Evolutionary conservation across 2,888 invertebrate species (phyloP).

Genomic region (Yponomeuta plumbellus): DNA sequence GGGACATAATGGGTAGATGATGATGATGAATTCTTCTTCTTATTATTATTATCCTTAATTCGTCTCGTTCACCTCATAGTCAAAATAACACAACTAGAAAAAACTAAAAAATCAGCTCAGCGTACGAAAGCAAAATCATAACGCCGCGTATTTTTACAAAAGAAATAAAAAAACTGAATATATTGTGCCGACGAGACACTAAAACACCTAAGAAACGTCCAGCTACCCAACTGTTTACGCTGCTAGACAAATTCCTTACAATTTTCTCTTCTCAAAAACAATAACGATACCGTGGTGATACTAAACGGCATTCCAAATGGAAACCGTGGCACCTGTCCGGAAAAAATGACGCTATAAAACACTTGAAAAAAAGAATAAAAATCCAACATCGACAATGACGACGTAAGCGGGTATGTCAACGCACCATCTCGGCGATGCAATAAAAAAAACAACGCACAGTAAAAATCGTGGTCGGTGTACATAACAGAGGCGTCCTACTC

Average conservation of each 20-base stretch:
- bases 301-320: conserved; percentile 7
- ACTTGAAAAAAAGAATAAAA: background rate
- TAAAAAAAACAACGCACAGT: conserved; percentile 23
- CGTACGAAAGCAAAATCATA: background rate
- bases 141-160: background rate
- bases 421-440: conserved; percentile 26
- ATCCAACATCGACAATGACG: conserved; percentile 26
- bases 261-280: conserved; percentile 1
- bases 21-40: too few species aligned
- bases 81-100: too few species aligned
- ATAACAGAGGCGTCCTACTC: background rate
- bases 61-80: too few species aligned
- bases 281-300: background rate
- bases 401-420: conserved; percentile 27
- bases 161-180: background rate
- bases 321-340: conserved; percentile 10
- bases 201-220: background rate
- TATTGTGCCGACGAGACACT: background rate
- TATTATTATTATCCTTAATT: too few species aligned
- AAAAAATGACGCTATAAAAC: conserved; percentile 10
- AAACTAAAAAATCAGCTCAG: background rate
- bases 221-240: background rate
- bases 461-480: background rate
- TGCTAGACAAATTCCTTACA: background rate
- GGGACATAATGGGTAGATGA: too few species aligned